These are phyloP conservation scores for Crossocerus cetratus DNA, from an alignment of 2,888 invertebrate species.

Conservation along the genomic window DNA sequence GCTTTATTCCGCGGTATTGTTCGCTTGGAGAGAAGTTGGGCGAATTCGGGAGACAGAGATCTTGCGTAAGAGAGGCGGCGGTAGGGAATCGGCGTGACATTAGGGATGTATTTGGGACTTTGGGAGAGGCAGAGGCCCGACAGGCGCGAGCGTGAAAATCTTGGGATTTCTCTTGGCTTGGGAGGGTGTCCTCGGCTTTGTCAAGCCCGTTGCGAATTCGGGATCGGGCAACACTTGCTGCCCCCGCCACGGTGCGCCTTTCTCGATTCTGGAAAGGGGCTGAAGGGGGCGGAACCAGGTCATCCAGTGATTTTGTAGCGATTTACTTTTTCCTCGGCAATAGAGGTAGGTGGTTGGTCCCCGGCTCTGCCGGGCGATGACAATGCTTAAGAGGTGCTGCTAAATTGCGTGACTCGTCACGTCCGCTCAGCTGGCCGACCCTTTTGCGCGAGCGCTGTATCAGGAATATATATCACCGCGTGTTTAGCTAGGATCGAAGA, in stretches of 20 bases:
- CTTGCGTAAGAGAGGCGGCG: slow-evolving; percentile 58
- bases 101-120: slow-evolving; percentile 69
- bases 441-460: not conserved
- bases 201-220: slow-evolving; percentile 58
- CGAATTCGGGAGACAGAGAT: slow-evolving; percentile 22
- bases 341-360: no score
- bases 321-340: slow-evolving; percentile 13
- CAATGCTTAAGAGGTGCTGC: slow-evolving; percentile 33
- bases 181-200: slow-evolving; percentile 20
- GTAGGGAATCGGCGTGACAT: slow-evolving; percentile 46
- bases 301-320: slow-evolving; percentile 21
- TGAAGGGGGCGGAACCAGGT: not conserved
- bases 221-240: slow-evolving; percentile 59
- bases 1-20: slow-evolving; percentile 1
- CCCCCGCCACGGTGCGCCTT: slow-evolving; percentile 54
- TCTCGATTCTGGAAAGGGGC: slow-evolving; percentile 34
- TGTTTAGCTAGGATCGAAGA: slow-evolving; percentile 3
- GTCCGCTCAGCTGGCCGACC: slow-evolving; percentile 65
- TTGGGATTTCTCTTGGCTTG: slow-evolving; percentile 34
- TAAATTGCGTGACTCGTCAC: slow-evolving; percentile 58
- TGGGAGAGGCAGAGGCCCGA: slow-evolving; percentile 4
- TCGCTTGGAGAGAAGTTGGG: not conserved
- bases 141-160: slow-evolving; percentile 64
- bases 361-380: slow-evolving; percentile 37
- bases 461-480: not conserved